Base-by-base conservation (phyloP, 2,113 vertebrate species). In the Pluvianellus socialis region DNA sequence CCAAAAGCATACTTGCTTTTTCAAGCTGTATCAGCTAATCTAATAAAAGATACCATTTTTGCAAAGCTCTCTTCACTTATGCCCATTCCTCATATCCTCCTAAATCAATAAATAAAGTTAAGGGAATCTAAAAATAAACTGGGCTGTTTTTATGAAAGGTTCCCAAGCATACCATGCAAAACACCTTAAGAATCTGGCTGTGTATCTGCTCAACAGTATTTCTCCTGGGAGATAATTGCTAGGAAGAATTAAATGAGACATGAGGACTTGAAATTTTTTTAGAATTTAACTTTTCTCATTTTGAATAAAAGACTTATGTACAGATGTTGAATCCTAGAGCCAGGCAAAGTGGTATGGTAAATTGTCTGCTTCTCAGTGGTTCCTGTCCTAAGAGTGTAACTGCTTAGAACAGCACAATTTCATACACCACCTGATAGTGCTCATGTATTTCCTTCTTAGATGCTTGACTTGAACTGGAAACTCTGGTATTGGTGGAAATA, bases 51-150 rank as follows among this genome's bases (percentile, higher is more conserved):
- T 76, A 82, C 87, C 27, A 55, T 95, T 97, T 91, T 94, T 92
- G 79, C 19, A 85, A 87, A 92, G 84, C 70, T 68, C 38, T 75
- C 40, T 87, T 89, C 35, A 27, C 84, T 96, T 89, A 50, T 33
- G 38, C 44, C 83, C 58, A 72, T 91, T 97, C 53, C 42, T 96
- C 49, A 87, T 88, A 91, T 72, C 70, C 76, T 94, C 40, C 80
- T 91, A 92, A 96, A 93, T 96, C 94, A 91, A 95, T 96, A 91
- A 96, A 87, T 91, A 94, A 95, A 94, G 82, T 90, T 94, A 96
- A 92, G 74, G 21, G 49, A 84, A 85, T 72, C 91, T 94, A 95
- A 94, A 97, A 96, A 96, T 97, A 95, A 88, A 58, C 33, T 11
- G 22, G 49, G 19, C 40, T 72, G 79, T 0, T 89, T 87, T 58